Evolutionary conservation across 64 coral and sea anemone species (phyloP).

Genomic region (Dendrophyllia cribrosa): DNA sequence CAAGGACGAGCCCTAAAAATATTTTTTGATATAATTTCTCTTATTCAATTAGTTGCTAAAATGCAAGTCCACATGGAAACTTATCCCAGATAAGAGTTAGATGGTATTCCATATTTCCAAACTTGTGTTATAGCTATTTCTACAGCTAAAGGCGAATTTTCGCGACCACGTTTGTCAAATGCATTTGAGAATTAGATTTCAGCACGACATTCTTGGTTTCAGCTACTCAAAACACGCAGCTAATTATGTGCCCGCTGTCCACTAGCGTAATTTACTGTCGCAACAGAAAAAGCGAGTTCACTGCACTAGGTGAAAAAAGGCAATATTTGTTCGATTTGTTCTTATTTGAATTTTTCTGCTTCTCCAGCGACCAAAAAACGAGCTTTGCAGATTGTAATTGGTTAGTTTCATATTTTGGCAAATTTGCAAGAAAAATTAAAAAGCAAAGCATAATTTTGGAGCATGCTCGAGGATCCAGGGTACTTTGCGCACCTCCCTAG

Average conservation of each 20-base stretch:
- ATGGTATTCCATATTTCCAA: slow-evolving; percentile 17
- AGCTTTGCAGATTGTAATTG: slow-evolving; percentile 14
- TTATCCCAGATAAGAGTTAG: slow-evolving; percentile 20
- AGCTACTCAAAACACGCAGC: not conserved
- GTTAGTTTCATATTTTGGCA: slow-evolving; percentile 22
- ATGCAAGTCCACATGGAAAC: slow-evolving; percentile 20
- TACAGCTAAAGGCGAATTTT: slow-evolving; percentile 28
- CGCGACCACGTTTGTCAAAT: not conserved
- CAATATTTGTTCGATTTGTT: not conserved
- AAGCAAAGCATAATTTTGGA: slow-evolving; percentile 15
- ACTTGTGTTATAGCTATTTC: slow-evolving; percentile 25
- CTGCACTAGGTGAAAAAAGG: slow-evolving; percentile 9
- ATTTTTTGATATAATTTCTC: slow-evolving; percentile 25
- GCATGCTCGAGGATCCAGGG: slow-evolving; percentile 15
- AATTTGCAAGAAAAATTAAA: slow-evolving; percentile 20
- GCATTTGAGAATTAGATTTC: slow-evolving; percentile 26
- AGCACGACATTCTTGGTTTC: slow-evolving; percentile 8
- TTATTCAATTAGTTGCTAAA: slow-evolving; percentile 21
- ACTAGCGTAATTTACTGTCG: slow-evolving; percentile 12
- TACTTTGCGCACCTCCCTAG: not conserved
- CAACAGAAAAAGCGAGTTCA: slow-evolving; percentile 17
- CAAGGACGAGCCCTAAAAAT: slow-evolving; percentile 1
- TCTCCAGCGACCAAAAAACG: slow-evolving; percentile 14
- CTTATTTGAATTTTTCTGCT: not conserved
- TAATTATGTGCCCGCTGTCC: not conserved